Conservation (phyloP, 2,888 invertebrate species). For the Oasisia sp. region DNA sequence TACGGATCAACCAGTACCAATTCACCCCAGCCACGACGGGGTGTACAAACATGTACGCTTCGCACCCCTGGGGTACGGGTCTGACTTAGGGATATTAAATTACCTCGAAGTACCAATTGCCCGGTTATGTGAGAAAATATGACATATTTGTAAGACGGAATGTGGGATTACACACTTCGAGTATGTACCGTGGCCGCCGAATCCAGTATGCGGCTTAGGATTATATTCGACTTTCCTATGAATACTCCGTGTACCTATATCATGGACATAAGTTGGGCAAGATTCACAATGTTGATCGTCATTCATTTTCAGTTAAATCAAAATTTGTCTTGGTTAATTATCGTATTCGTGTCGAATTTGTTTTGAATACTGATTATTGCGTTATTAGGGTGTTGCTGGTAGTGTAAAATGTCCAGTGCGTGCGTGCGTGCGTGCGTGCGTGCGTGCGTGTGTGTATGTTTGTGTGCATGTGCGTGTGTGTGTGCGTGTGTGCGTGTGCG, state of each 20-base stretch:
- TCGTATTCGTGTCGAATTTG: no score
- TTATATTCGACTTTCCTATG: neutral
- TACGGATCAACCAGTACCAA: no score
- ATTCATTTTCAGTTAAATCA: no score
- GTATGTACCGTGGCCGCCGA: neutral
- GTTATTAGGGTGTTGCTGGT: no score
- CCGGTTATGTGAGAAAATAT: slow-evolving; percentile 1
- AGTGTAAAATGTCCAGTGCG: neutral
- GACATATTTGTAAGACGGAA: neutral
- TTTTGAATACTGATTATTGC: no score
- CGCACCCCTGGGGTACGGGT: neutral
- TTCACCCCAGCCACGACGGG: no score
- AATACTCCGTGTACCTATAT: neutral
- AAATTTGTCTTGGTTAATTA: no score
- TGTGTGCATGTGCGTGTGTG: neutral
- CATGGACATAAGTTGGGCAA: neutral
- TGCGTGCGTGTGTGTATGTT: neutral
- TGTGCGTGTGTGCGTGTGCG: neutral
- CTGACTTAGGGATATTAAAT: neutral
- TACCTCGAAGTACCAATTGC: neutral
- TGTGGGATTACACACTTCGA: neutral
- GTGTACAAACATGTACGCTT: no score
- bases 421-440: neutral
- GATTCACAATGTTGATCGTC: no score
- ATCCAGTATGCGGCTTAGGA: neutral